Base-by-base conservation (phyloP, 2,797 vertebrate genomes). In the Melopsittacus undulatus region DNA sequence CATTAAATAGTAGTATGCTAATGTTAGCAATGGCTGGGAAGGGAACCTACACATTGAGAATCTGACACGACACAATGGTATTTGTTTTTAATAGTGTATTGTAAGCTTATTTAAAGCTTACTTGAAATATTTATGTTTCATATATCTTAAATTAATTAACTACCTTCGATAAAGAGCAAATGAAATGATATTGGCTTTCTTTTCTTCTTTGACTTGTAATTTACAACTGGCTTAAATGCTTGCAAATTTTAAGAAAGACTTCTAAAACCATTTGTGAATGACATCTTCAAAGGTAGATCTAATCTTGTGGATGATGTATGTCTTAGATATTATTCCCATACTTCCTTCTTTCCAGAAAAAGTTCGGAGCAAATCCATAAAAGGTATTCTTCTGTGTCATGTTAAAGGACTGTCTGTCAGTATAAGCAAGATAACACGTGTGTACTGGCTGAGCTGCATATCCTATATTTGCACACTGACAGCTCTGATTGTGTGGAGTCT, bases 401-500 rank as follows among this genome's bases (percentile, higher is more conserved):
- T 75, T 74, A 38, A 40, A 57, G 32, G 15, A 15, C 52, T 54
- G 21, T 38, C 46, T 36, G 40, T 61, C 68, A 52, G 6, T 9
- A 4, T 20, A 30, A 59, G 42, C 34, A 70, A 56, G 45, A 23
- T 9, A 29, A 20, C 15, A 32, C 6, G 7, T 45, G 32, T 57
- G 46, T 38, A 5, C 17, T 66, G 75, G 8, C 48, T 79, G 85
- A 63, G 79, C 30, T 82, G 54, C 1, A 0, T 24, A 12, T 45
- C 17, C 59, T 73, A 22, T 40, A n/a, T 19, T 7, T 63, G 38
- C 11, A 19, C 16, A 9, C 23, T 21, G n/a, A 54, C 29, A 36
- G 3, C 29, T 49, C 2, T 0, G 21, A 26, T n/a, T 0, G 0
- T 27, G 32, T 48, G 34, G 30, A 43, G 34, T 18, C 32, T 52